Evolutionary conservation across 2,113 vertebrate species (phyloP), one percentile per base, ranked within the genome.

Genomic region (Pogona vitticeps): DNA sequence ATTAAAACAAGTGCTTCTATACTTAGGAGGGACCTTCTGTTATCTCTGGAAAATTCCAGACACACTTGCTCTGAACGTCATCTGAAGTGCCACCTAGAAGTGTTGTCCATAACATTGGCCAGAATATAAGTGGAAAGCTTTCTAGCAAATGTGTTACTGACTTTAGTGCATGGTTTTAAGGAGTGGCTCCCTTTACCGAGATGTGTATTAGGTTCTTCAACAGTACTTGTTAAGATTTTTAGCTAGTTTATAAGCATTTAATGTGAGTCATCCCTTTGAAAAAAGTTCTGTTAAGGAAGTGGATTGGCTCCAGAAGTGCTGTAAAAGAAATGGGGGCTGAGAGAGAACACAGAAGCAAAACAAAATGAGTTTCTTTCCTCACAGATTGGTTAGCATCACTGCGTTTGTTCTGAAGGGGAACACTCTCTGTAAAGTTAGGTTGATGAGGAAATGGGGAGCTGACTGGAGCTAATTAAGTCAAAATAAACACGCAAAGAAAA

Each of bases 1-100:
- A 94, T 91, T 94, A 91, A 93, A 93, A 89, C 88, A 94, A 94
- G 94, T 95, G 95, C 28, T 95, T 93, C 95, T 95, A 95, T 93
- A 95, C 93, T 94, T 95, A 96, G 95, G 92, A 93, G 88, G 89
- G 86, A 86, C 80, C 67, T 67, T 90, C 0, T 88, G 92, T 94
- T 95, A 95, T 96, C 95, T 90, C 73, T 93, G 92, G 93, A 96
- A 95, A 95, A 95, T 92, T 94, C 94, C 92, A 92, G 91, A 86
- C 93, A 63, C 89, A 88, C 85, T 91, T 94, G 87, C 86, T 91
- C 89, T 93, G 92, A 92, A 88, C 28, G 10, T 95, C 92, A 88
- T 70, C 76, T 83, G 90, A 94, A 94, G 91, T 95, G 92, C 90
- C 92, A 94, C 90, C 90, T 90, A 92, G 86, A 93, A 92, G 92